Evolutionary conservation across 2,797 vertebrate genomes (phyloP).

Genomic region (Potorous gilbertii): DNA sequence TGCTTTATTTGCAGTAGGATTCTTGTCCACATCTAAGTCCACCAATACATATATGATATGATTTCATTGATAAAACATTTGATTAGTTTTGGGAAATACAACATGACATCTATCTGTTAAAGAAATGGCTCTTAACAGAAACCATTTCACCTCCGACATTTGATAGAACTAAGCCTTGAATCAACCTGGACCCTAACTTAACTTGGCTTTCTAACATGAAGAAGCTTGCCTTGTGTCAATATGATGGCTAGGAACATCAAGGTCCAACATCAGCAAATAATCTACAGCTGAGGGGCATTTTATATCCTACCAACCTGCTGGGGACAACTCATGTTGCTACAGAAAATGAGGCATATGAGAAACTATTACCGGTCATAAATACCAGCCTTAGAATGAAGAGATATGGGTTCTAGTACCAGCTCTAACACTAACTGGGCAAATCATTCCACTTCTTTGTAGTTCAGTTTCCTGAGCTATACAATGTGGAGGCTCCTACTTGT

Average conservation of each 20-base stretch:
- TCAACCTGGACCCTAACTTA: neutral
- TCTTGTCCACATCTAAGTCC: constrained; percentile 56
- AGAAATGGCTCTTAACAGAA: constrained; percentile 9
- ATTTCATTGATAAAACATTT: neutral
- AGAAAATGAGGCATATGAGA: neutral
- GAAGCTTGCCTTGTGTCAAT: no score
- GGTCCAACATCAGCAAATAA: neutral
- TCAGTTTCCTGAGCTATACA: no score
- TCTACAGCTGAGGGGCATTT: neutral
- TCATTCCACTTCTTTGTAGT: no score
- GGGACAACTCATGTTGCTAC: neutral
- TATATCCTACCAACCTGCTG: neutral
- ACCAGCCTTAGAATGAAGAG: no score
- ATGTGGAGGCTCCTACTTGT: no score
- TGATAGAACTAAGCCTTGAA: neutral
- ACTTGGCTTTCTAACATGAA: neutral
- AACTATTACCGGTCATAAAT: no score
- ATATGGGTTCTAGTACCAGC: no score
- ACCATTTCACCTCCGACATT: neutral
- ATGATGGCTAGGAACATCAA: neutral
- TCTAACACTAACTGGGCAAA: no score
- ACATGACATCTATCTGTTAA: neutral
- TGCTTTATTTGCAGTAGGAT: constrained; percentile 20
- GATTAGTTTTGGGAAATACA: constrained; percentile 25
- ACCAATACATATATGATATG: constrained; percentile 55